Evolutionary conservation across 2,888 invertebrate genomes (phyloP), one percentile per base, ranked within the genome.

Genomic region (Acrobasis suavella): DNA sequence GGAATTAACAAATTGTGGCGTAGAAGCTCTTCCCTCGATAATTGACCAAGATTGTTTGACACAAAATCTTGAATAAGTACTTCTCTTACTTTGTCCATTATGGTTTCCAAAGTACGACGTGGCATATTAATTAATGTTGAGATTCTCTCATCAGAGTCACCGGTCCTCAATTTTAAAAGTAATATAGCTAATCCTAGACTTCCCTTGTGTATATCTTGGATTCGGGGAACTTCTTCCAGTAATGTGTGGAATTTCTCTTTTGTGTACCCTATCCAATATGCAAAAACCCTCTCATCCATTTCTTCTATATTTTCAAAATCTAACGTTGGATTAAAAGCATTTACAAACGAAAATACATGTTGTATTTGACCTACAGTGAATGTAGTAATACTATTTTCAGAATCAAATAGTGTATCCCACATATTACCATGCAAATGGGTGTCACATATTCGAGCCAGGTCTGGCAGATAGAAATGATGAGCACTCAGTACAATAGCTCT

Each of bases 281-380:
- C n/a, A 56, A 66, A 66, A 10, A 68, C 37, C 22, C 56, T 38
- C 16, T 65, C 65, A 15, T 65, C 60, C 14, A 64, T 55, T 51
- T 55, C 55, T 56, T 55, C 54, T 9, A 65, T 62, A 50, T 62
- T 64, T 51, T 60, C 42, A 51, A 69, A 66, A 51, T 67, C 63
- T 10, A 66, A 16, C 16, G 42, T 17, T 22, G 64, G 52, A 50
- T 65, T 65, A 17, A 59, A 64, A 14, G 62, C 58, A 66, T 69
- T 69, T 2, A 65, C 63, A 65, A 69, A 67, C 22, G 64, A 67
- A 56, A 69, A 66, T n/a, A 66, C 56, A 60, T 66, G 67, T 50
- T 67, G 52, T 9, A 69, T 51, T 42, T 67, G 65, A 17, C 66
- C 55, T 15, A 56, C 62, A 16, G 61, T 64, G 58, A 69, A 69